A percentile compares a stretch with the other conserved stretches of the same genome.
Conservation (phyloP, 2,113 vertebrate genomes). For the Phoxinus phoxinus region DNA sequence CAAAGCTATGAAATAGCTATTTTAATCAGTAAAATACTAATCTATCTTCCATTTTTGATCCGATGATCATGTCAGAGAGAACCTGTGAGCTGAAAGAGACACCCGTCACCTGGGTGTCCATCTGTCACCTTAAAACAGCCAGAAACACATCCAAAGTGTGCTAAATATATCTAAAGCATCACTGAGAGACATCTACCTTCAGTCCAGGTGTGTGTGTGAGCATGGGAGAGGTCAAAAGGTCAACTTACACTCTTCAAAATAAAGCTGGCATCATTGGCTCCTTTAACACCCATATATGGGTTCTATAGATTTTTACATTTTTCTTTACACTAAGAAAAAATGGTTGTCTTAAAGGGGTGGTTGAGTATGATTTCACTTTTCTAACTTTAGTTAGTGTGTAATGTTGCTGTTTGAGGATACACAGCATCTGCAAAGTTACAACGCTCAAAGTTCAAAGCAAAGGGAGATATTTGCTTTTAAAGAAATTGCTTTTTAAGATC, state of each 20-base stretch:
- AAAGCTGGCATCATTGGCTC: no score
- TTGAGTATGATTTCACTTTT: no score
- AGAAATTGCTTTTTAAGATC: no score
- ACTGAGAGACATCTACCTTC: neutral
- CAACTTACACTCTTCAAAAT: neutral
- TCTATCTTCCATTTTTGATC: neutral
- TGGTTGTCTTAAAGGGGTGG: no score
- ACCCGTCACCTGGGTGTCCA: neutral
- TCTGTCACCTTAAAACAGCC: neutral
- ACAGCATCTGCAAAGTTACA: no score
- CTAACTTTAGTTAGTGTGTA: no score
- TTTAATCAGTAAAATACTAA: neutral
- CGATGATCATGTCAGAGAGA: neutral
- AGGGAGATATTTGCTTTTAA: no score
- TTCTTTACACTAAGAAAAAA: no score
- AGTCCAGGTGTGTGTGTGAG: neutral
- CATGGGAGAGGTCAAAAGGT: neutral
- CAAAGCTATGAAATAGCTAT: neutral
- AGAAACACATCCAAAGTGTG: neutral
- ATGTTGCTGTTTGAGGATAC: no score
- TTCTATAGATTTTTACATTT: no score
- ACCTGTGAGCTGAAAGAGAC: neutral
- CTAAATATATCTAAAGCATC: neutral
- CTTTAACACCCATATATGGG: no score
- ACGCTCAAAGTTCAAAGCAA: no score